These are phyloP conservation scores for Drosophila colorata DNA, from an alignment of 2,888 invertebrate genomes.

Conservation along the genomic window DNA sequence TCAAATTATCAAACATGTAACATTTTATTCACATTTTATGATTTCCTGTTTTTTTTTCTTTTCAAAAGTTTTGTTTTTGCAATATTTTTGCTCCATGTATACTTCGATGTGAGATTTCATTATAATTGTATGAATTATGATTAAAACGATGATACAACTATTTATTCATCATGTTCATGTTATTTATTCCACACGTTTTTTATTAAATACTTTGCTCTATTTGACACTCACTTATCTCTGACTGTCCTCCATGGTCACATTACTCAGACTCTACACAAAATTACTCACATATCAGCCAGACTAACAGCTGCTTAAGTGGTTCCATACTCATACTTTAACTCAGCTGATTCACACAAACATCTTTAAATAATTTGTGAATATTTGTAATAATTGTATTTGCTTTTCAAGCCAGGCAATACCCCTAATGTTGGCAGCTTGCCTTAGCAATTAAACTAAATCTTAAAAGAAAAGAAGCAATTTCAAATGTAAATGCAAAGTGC, in stretches of 20 bases:
- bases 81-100: no score
- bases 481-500: no score
- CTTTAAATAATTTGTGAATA: neutral
- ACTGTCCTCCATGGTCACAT: slow-evolving; percentile 24
- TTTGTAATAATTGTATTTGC: no score
- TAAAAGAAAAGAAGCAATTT: neutral
- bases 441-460: no score
- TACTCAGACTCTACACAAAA: neutral
- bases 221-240: neutral
- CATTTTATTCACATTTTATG: no score
- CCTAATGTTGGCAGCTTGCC: neutral
- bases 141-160: neutral
- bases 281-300: neutral
- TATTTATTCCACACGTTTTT: slow-evolving; percentile 13
- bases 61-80: no score
- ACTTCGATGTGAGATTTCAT: no score
- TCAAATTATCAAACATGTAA: no score
- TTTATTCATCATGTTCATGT: slow-evolving; percentile 2
- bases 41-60: no score
- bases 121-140: no score
- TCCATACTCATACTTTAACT: neutral
- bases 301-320: neutral
- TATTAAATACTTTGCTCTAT: neutral
- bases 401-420: neutral
- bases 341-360: slow-evolving; percentile 2